These are phyloP conservation scores for Odontomyia ornata DNA, from an alignment of 2,888 invertebrate species.

Conservation along the genomic window DNA sequence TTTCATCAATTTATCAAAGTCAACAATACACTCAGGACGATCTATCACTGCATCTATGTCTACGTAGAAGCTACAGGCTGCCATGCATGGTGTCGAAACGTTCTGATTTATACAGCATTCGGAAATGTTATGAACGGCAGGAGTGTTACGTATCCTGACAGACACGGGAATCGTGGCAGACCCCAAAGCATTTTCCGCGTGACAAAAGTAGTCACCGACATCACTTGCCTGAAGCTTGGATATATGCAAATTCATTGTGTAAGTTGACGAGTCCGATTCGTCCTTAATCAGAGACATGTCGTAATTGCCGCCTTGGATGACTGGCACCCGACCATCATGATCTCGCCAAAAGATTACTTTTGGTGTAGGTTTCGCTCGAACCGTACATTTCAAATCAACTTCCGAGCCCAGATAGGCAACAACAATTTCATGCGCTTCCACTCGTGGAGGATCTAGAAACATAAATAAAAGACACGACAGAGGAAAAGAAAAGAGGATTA, in stretches of 20 bases:
- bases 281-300: slow-evolving; percentile 70
- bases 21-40: slow-evolving; percentile 80
- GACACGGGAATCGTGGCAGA: slow-evolving; percentile 77
- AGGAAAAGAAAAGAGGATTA: background rate
- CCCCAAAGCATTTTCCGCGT: slow-evolving; percentile 85
- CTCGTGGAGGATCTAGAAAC: slow-evolving; percentile 75
- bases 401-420: slow-evolving; percentile 80
- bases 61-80: slow-evolving; percentile 84
- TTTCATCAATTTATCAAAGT: slow-evolving; percentile 86
- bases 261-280: slow-evolving; percentile 73
- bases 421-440: slow-evolving; percentile 80
- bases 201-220: slow-evolving; percentile 84
- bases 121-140: slow-evolving; percentile 75
- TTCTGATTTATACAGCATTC: slow-evolving; percentile 84
- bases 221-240: slow-evolving; percentile 75
- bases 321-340: slow-evolving; percentile 75
- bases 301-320: slow-evolving; percentile 81
- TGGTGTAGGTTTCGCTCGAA: slow-evolving; percentile 81
- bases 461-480: background rate
- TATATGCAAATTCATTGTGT: slow-evolving; percentile 79
- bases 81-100: slow-evolving; percentile 80
- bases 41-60: slow-evolving; percentile 86
- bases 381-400: slow-evolving; percentile 79
- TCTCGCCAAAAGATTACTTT: slow-evolving; percentile 85
- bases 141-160: slow-evolving; percentile 73